Percentiles rank a stretch among this genome's conserved stretches.
phyloP scores from a whole-genome alignment of 2,797 vertebrate species.

The Chrysocyon brachyurus region DNA sequence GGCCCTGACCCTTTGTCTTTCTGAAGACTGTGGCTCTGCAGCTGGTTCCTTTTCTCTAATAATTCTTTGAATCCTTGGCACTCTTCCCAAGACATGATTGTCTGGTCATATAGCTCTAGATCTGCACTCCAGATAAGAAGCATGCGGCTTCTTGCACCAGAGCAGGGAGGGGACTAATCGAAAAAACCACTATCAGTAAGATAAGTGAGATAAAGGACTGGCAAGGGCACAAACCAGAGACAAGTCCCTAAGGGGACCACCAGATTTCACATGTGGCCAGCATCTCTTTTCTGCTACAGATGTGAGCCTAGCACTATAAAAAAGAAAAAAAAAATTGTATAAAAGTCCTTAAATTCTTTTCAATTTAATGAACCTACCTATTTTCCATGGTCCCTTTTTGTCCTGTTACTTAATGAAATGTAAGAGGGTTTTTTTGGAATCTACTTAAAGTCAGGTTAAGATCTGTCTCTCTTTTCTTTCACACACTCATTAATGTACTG shows the following conservation, averaged over 20 bases:
- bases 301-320: not conserved
- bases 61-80: not conserved
- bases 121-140: not conserved
- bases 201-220: not conserved
- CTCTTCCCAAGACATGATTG: not conserved
- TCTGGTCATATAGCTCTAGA: not conserved
- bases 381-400: not conserved
- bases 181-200: not conserved
- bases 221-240: not conserved
- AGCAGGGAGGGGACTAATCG: not conserved
- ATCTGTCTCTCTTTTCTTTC: not conserved
- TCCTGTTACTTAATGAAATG: not conserved
- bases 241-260: not conserved
- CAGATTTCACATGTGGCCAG: rapidly evolving
- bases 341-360: not conserved
- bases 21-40: not conserved
- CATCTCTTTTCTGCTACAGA: not conserved
- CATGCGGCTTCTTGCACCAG: not conserved
- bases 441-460: not conserved
- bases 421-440: not conserved
- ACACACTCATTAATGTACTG: not conserved
- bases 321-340: rapidly evolving
- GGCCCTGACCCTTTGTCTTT: not conserved
- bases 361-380: not conserved
- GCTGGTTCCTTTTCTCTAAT: not conserved